Base-by-base conservation (phyloP, 2,888 invertebrate genomes). In the Listrodromus nycthemerus region DNA sequence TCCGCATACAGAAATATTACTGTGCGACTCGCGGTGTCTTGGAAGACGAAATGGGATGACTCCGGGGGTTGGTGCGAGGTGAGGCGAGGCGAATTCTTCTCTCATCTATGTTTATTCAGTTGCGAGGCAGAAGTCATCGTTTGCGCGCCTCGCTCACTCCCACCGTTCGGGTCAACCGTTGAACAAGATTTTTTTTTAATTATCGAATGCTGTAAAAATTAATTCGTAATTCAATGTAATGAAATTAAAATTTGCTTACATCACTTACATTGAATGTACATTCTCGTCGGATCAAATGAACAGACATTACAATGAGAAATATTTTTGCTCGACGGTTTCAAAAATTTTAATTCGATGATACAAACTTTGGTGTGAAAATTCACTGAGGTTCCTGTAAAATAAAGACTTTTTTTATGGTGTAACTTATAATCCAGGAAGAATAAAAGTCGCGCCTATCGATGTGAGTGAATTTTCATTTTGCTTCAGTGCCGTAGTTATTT, bases 51-150 rank as follows among this genome's bases (percentile, higher is more conserved):
- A 41, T 48, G 58, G 58, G 75, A 41, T 63, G 19, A 21, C 69
- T 50, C 37, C 45, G 37, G 69, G 61, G 73, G 48, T 65, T 73
- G 27, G 21, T 50, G 66, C 58, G 58, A 27, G 27, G 24, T 27
- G 24, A 41, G 74, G 50, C 21, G 41, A 73, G 69, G 80, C 58
- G 65, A 41, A 67, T 58, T 58, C 65, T 27, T 71, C 45, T 75
- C 61, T 41, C 71, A 41, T 76, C 67, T 69, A 69, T 78, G 74
- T 82, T 82, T 83, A 80, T 80, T 83, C 83, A 83, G 83, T 83
- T 73, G 79, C 71, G 58, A 66, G 41, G 37, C 67, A 52, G 71
- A 33, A 66, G 80, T 76, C 80, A 71, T 80, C 71, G 71, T 67
- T 71, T 52, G 41, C 71, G 71, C 71, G 24, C 66, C 66, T 27